Conservation (phyloP, 2,888 invertebrate species). For the Hypomecis atomaria region DNA sequence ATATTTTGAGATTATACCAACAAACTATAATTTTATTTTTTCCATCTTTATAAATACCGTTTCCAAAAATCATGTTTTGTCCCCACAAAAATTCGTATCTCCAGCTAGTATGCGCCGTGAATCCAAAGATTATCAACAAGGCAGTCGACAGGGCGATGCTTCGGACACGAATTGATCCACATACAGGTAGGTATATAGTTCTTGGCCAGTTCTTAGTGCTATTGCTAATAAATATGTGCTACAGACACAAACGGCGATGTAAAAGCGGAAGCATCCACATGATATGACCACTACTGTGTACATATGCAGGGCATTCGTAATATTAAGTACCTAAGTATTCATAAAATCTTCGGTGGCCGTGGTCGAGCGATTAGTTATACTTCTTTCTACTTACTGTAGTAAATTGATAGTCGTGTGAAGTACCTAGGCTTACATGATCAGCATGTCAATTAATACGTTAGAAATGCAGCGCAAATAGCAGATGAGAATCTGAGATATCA, state of each 20-base stretch:
- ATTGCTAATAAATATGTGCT: background rate
- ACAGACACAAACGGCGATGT: background rate
- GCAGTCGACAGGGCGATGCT: constrained; percentile 69
- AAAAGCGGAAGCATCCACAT: no score
- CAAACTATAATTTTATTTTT: background rate
- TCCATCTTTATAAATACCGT: background rate
- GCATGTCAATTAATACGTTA: no score
- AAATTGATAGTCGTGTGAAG: no score
- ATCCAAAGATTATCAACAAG: constrained; percentile 73
- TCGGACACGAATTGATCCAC: constrained; percentile 55
- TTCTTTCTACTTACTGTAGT: no score
- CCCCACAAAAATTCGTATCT: constrained; percentile 75
- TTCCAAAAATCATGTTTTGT: constrained; percentile 65
- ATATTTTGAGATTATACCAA: constrained; percentile 17
- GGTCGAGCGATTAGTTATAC: no score
- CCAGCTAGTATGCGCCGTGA: constrained; percentile 69
- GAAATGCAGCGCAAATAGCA: no score
- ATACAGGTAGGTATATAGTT: constrained; percentile 54
- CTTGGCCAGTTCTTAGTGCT: background rate
- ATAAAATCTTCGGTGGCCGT: no score
- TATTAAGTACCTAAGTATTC: no score
- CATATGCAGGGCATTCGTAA: no score
- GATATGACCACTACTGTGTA: no score
- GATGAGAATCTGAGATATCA: no score
- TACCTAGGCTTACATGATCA: no score